Evolutionary conservation across 2,888 invertebrate genomes (phyloP), one percentile per base, ranked within the genome.

Genomic region (Tenthredo distinguenda): DNA sequence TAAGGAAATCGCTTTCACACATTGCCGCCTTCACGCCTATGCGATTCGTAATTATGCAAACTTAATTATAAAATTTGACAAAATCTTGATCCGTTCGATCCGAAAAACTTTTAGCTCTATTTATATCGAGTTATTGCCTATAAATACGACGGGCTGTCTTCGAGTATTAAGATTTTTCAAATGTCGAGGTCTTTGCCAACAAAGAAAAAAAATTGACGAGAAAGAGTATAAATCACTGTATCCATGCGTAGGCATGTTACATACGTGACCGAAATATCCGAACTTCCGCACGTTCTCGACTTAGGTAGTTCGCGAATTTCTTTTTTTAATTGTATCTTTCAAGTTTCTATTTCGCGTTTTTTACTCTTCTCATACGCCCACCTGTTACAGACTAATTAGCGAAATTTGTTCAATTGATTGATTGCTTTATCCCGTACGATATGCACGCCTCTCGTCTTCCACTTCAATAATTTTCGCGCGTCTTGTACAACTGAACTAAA

Each of bases 111-210:
- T 26, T n/a, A n/a, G 7, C n/a, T n/a, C 18, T n/a, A 55, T 55
- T 55, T 55, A 55, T 55, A 55, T n/a, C 26, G 1, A 31, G 26
- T 21, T 26, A 26, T 62, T n/a, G 21, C 62, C 12, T 31, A 62
- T 62, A 62, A 21, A 55, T n/a, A 55, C 55, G 55, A 55, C 7
- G 18, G 68, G 0, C 18, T 18, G 18, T 31, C 68, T 68, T 15
- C 26, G 68, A 18, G 12, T 68, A 34, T 34, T 34, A 21, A 68
- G 18, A 34, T 34, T 34, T 68, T 68, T 68, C 68, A 68, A 68
- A 68, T 68, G 68, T 68, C 68, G 68, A 68, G 68, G 34, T 34
- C 68, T 68, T 34, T 34, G 68, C 34, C 31, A 68, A 68, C 31
- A 34, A 18, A 26, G 0, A 1, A 68, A 34, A 34, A 18, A 34